These are phyloP conservation scores for Blennius ocellaris DNA, from an alignment of 2,113 vertebrate species.

Conservation along the genomic window DNA sequence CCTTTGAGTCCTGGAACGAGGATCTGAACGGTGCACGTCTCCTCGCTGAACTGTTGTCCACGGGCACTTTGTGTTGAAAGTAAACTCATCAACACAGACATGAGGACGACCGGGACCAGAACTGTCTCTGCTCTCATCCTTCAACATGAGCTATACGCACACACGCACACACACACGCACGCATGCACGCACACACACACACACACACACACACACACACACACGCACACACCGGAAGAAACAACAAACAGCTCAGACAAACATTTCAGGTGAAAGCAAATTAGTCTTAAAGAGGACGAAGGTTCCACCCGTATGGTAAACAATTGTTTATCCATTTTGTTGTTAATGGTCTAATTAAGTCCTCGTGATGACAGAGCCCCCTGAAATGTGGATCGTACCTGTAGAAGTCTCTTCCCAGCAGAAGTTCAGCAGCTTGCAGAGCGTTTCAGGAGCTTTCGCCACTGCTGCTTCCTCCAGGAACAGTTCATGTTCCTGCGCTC, in stretches of 20 bases:
- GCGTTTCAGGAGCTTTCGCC: constrained; percentile 54
- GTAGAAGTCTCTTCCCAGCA: constrained; percentile 30
- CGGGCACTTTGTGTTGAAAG: constrained; percentile 81
- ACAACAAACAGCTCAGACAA: too few relatives aligned
- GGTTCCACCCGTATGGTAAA: too few relatives aligned
- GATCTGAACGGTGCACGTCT: constrained; percentile 95
- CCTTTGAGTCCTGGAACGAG: constrained; percentile 98
- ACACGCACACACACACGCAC: too few relatives aligned
- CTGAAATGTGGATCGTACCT: constrained; percentile 61
- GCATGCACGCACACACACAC: too few relatives aligned
- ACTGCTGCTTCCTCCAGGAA: constrained; percentile 64
- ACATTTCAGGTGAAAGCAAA: too few relatives aligned
- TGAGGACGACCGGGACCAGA: constrained; percentile 76
- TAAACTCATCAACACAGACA: constrained; percentile 86
- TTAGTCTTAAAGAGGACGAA: too few relatives aligned
- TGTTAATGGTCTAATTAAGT: too few relatives aligned
- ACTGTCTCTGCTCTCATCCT: constrained; percentile 87
- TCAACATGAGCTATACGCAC: constrained; percentile 27
- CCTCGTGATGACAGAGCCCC: too few relatives aligned
- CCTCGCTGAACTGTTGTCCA: constrained; percentile 89
- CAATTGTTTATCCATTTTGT: too few relatives aligned
- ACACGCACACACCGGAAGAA: too few relatives aligned
- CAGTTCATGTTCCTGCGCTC: constrained; percentile 63
- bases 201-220: too few relatives aligned
- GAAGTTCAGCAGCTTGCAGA: constrained; percentile 35